Evolutionary conservation across 2,797 vertebrate genomes (phyloP), one percentile per base, ranked within the genome.

Genomic region (Tamandua tetradactyla): DNA sequence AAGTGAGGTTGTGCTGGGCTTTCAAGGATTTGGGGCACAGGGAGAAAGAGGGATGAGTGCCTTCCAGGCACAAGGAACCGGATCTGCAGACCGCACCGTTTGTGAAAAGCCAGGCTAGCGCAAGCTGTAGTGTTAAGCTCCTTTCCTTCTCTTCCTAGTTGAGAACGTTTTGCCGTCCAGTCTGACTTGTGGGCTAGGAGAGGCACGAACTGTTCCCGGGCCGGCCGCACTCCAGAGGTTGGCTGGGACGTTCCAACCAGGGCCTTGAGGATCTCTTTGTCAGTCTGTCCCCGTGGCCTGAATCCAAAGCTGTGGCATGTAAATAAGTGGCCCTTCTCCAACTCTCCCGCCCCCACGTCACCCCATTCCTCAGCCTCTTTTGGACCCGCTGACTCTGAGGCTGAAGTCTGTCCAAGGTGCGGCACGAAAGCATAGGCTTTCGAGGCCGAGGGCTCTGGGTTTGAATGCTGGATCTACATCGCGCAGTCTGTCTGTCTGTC

Each of bases 301-400:
- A 81, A 27, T 55, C 74, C 78, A 89, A 72, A 64, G 83, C 89
- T 74, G 25, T 79, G 59, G 44, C 3, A 0, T 83, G 30, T 52
- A 8, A n/a, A n/a, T n/a, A n/a, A 25, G n/a, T 47, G 49, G 68
- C 42, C 62, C 5, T 0, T 79, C 30, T 35, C 27, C 18, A 0
- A 20, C 22, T 64, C 71, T 57, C 32, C 75, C 62, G 25, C 22
- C 2, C 0, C 20, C 3, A 2, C 0, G 0, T 1, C 25, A 22
- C 42, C 8, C 1, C 42, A 5, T 22, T 55, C 55, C 55, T 55
- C 17, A 14, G 42, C 42, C 42, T 37, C 37, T 59, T 17, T 0
- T 0, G 42, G 71, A 66, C 14, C 10, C 55, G 62, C 20, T 0
- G 42, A 17, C 0, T 1, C 35, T 68, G 12, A 3, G 8, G 42